Percentiles rank a stretch among this genome's conserved stretches.
Conservation (phyloP, 2,113 vertebrate species). For the Centrocercus urophasianus region DNA sequence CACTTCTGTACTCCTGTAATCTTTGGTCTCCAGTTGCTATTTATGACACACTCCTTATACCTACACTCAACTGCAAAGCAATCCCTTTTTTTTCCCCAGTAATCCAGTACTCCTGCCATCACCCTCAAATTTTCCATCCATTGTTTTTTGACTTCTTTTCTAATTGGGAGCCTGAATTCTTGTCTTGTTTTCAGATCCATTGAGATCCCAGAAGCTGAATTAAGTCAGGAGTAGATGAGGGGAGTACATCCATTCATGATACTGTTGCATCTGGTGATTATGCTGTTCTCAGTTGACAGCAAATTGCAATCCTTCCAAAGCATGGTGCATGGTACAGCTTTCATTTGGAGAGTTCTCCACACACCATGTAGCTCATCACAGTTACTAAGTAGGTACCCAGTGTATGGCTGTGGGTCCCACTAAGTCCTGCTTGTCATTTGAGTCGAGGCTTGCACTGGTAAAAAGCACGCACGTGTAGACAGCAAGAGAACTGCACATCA, state of each 20-base stretch:
- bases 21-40: not conserved
- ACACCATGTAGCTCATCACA: rapidly evolving
- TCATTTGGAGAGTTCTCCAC: not conserved
- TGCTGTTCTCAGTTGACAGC: not conserved
- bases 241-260: not conserved
- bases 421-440: not conserved
- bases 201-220: not conserved
- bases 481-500: not conserved
- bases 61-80: not conserved
- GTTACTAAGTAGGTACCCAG: not conserved
- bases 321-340: not conserved
- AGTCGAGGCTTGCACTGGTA: not conserved
- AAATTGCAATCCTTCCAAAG: not conserved
- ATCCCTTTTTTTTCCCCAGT: not conserved
- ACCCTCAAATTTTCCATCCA: not conserved
- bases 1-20: not conserved
- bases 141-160: not conserved
- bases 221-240: not conserved
- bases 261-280: not conserved
- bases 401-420: not conserved
- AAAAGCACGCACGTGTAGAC: not conserved
- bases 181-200: not conserved
- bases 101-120: not conserved
- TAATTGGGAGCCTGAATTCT: not conserved
- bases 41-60: not conserved